Evolutionary conservation across 2,888 invertebrate genomes (phyloP).

Genomic region (Neoitamus cyanurus): DNA sequence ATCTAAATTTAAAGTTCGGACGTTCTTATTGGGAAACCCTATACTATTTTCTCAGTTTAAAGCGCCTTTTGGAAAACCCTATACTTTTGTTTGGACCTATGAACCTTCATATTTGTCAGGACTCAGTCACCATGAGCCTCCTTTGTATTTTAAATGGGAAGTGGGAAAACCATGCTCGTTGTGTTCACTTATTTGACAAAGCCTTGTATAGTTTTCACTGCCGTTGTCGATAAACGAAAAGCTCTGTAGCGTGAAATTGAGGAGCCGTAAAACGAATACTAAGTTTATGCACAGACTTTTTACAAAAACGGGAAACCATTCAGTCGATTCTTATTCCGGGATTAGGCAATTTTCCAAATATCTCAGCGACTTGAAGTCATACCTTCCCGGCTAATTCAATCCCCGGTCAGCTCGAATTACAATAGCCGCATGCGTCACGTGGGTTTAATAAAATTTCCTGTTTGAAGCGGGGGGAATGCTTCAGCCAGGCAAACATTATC

Average conservation of each 20-base stretch:
- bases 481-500: background rate
- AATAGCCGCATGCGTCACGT: slow-evolving; percentile 5
- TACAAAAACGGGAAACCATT: background rate
- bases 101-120: too few relatives aligned
- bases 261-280: background rate
- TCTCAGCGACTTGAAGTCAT: background rate
- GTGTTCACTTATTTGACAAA: too few relatives aligned
- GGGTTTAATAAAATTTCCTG: background rate
- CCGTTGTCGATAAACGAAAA: background rate
- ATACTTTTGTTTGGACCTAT: too few relatives aligned
- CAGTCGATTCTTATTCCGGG: background rate
- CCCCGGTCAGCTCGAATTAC: background rate
- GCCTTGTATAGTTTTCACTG: too few relatives aligned
- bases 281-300: background rate
- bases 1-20: too few relatives aligned
- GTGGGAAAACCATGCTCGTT: too few relatives aligned
- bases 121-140: too few relatives aligned
- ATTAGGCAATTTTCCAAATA: background rate
- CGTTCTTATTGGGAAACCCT: too few relatives aligned
- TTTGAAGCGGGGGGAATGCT: background rate
- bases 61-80: too few relatives aligned
- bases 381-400: background rate
- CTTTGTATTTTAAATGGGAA: too few relatives aligned
- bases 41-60: too few relatives aligned
- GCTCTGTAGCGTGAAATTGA: background rate